phyloP scores from a whole-genome alignment of 2,888 invertebrate species.

The Lobophora halterata region DNA sequence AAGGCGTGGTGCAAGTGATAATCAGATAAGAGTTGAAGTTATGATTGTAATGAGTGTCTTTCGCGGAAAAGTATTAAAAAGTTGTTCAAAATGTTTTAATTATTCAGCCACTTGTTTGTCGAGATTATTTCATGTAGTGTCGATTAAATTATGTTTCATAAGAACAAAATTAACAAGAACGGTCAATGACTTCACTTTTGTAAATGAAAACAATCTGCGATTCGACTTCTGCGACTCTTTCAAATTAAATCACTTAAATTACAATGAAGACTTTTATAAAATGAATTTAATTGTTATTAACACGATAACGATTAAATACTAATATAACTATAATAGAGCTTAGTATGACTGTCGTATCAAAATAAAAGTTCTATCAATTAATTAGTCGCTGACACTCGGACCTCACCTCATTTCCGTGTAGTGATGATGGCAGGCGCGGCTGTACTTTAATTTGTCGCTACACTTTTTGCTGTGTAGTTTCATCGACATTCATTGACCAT shows the following conservation, averaged over 20 bases:
- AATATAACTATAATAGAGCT: not conserved
- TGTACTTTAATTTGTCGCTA: slow-evolving; percentile 58
- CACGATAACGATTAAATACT: no score
- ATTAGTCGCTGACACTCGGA: slow-evolving; percentile 30
- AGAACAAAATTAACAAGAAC: not conserved
- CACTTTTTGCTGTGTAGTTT: slow-evolving; percentile 51
- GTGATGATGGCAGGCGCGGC: slow-evolving; percentile 49
- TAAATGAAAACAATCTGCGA: no score
- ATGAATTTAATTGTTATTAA: not conserved
- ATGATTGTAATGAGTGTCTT: slow-evolving; percentile 30
- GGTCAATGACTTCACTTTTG: slow-evolving; percentile 22
- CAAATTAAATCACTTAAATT: no score
- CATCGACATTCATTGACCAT: slow-evolving; percentile 52
- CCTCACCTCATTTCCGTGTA: slow-evolving; percentile 44
- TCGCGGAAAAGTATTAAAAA: slow-evolving; percentile 22
- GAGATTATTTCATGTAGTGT: slow-evolving; percentile 17
- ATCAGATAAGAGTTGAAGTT: slow-evolving; percentile 35
- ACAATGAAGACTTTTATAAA: no score
- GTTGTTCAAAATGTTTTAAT: slow-evolving; percentile 17
- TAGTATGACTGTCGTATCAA: not conserved
- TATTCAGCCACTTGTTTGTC: slow-evolving; percentile 10
- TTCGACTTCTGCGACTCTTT: no score
- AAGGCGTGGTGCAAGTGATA: slow-evolving; percentile 38
- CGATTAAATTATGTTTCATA: slow-evolving; percentile 17
- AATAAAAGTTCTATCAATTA: slow-evolving; percentile 4